Percentiles rank a stretch among this genome's conserved stretches.
These are phyloP conservation scores for Yponomeuta evonymella DNA, from an alignment of 2,888 invertebrate species.

Conservation along the genomic window DNA sequence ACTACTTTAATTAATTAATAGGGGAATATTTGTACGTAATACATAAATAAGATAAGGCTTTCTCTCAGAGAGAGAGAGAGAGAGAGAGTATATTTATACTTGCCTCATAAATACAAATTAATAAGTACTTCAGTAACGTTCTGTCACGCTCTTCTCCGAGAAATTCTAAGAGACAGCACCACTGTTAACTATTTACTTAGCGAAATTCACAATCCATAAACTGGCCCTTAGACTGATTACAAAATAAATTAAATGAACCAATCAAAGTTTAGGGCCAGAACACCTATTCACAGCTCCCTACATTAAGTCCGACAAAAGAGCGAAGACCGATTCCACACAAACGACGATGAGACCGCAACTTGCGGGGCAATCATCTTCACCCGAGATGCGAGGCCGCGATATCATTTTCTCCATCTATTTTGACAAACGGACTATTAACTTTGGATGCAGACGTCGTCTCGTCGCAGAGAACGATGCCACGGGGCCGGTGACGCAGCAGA, in stretches of 20 bases:
- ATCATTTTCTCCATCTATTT: slow-evolving; percentile 26
- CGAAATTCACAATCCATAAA: no score
- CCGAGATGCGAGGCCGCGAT: slow-evolving; percentile 12
- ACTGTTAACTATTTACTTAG: no score
- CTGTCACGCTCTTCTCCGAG: no score
- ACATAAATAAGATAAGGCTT: no score
- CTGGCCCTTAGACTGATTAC: no score
- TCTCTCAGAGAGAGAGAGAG: background rate
- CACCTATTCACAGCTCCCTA: background rate
- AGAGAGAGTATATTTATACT: no score
- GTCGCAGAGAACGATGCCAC: background rate
- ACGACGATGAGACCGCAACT: slow-evolving; percentile 8
- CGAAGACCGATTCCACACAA: background rate
- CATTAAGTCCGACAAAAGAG: background rate
- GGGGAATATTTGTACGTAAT: no score
- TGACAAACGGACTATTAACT: slow-evolving; percentile 38
- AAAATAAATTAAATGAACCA: no score
- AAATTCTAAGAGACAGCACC: no score
- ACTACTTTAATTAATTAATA: no score
- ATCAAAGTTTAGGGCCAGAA: background rate
- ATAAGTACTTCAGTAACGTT: no score
- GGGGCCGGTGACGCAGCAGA: background rate
- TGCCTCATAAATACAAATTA: no score
- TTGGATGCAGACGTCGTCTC: slow-evolving; percentile 25
- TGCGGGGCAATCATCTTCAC: slow-evolving; percentile 13